Evolutionary conservation across 1,140 invertebrate species (phyloP).

Genomic region (Argopecten irradians): DNA sequence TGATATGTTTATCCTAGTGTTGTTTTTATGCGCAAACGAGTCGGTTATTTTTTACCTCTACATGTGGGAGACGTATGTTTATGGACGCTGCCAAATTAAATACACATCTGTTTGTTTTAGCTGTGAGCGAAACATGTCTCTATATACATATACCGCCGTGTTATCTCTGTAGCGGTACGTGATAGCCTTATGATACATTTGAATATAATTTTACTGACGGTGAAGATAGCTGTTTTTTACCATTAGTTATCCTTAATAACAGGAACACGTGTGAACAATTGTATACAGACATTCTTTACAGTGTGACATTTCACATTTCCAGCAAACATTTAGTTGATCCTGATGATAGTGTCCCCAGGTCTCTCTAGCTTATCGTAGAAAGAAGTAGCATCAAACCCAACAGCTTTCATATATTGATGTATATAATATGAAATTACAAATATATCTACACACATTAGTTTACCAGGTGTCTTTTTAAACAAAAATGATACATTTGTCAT

Average conservation of each 20-base stretch:
- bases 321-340: not conserved
- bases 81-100: slow-evolving; percentile 15
- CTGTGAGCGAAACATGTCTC: slow-evolving; percentile 20
- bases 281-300: slow-evolving; percentile 16
- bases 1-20: not conserved
- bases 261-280: not conserved
- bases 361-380: not conserved
- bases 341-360: not conserved
- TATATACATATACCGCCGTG: not conserved
- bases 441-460: not conserved
- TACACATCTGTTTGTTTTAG: slow-evolving; percentile 22
- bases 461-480: not conserved
- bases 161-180: not conserved
- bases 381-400: not conserved
- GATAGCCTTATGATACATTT: slow-evolving; percentile 17
- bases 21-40: not conserved
- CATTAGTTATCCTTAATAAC: slow-evolving; percentile 18
- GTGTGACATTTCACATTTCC: slow-evolving; percentile 13
- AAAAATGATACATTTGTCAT: no score
- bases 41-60: not conserved
- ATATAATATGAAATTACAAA: not conserved
- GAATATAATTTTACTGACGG: slow-evolving; percentile 18
- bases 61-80: slow-evolving; percentile 3
- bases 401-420: not conserved
- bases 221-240: slow-evolving; percentile 11